Evolutionary conservation across 2,797 vertebrate genomes (phyloP), one percentile per base, ranked within the genome.

Genomic region (Pelodytes ibericus): DNA sequence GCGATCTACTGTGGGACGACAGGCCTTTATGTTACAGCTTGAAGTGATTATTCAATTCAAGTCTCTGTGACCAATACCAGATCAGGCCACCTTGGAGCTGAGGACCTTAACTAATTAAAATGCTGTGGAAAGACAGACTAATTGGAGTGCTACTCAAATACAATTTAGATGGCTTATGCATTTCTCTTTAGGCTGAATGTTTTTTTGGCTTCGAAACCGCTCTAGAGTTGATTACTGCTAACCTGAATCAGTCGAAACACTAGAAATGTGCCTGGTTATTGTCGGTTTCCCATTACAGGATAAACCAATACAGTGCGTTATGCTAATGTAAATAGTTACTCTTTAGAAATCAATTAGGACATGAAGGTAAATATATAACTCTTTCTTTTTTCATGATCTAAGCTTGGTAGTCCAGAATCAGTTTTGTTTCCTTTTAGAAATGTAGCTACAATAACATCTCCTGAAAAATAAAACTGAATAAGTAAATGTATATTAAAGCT

Each of bases 31-130:
- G 24, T 27, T 47, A 27, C 31, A 56, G 57, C 66, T 70, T 70
- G 57, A 63, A 63, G 59, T 30, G 33, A 71, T 76, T 76, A 71
- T 71, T 57, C 47, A 53, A 22, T 60, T 62, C 41, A 56, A 36
- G 67, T 31, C 74, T 76, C 3, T 64, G 67, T 66, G 69, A 71
- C 75, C 69, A 49, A 27, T 25, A 62, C 59, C 74, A 71, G 68
- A 58, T 71, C 68, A 64, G 68, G 62, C 74, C 69, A 72, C 62
- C 62, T 77, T 66, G 36, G 36, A 65, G 59, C 67, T 25, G 4
- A 72, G 63, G 53, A 49, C 68, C 61, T 72, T 77, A 36, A 60
- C 53, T 77, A 77, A 77, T 77, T 77, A 77, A 58, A 72, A 72
- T 59, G 44, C 75, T 65, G 39, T 66, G 69, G 75, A 77, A 77